Evolutionary conservation across 30 jellyfish, hydroid and myxozoan genomes (phyloP), one percentile per base, ranked within the genome.

Genomic region (Turritopsis dohrnii): DNA sequence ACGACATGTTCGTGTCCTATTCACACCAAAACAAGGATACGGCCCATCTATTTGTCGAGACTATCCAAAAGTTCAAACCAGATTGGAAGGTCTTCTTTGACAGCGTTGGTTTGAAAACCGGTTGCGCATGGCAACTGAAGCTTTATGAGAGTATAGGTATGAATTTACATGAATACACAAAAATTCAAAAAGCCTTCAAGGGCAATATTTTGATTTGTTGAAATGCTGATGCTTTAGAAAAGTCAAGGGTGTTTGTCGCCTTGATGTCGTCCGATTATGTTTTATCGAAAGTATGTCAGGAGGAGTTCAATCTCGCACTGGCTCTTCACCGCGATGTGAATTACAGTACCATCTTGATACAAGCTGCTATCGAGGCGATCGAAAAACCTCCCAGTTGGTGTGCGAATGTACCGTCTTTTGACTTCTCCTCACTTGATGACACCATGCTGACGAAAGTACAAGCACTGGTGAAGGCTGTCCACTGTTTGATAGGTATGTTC

Each of bases 251-350:
- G 52, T 96, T 91, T 16, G 75, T 91, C 19, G 87, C 97, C 52
- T 80, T 91, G 72, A 71, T 86, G 3, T 87, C 97, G 19, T 84
- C 93, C 22, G 71, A 92, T 22, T 91, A 91, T 80, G n/a, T 91
- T 29, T 53, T 53, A 54, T 91, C 97, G 5, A 91, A 83, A 65
- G 97, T 91, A 3, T 91, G 97, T 86, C 97, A 91, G 72, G 97
- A 91, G 66, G 97, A 91, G 52, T 91, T 77, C 96, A 91, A 91
- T 75, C 92, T 91, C 27, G 97, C 97, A 28, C 72, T 66, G 18
- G 94, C 91, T 18, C 65, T 91, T 87, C 91, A 90, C 54, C 18
- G 69, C 17, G 97, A 87, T 80, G 52, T 76, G 24, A n/a, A 76
- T n/a, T 91, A 86, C 65, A 28, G 52, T 21, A 86, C 97, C 18